Conservation (phyloP, 2,888 invertebrate genomes). For the Bellardia bayeri region DNA sequence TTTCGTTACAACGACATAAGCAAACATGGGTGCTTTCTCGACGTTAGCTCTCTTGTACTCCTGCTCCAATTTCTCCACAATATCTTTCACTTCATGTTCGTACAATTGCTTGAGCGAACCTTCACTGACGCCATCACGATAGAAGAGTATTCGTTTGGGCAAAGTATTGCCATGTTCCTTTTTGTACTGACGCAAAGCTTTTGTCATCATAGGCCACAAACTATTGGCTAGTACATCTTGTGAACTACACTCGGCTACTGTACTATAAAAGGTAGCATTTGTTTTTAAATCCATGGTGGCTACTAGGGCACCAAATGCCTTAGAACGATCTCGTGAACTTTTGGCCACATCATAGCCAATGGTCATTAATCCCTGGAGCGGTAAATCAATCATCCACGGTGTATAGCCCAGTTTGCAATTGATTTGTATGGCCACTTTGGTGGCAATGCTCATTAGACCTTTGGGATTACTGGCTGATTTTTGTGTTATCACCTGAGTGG, state of each 20-base stretch:
- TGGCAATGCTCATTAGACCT: slow-evolving; percentile 91
- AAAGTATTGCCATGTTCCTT: slow-evolving; percentile 81
- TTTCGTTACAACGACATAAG: slow-evolving; percentile 95
- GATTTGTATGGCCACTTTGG: slow-evolving; percentile 96
- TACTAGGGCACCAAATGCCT: slow-evolving; percentile 91
- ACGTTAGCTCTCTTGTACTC: slow-evolving; percentile 85
- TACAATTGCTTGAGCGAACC: slow-evolving; percentile 93
- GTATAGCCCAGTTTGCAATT: slow-evolving; percentile 97
- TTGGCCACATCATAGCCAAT: slow-evolving; percentile 95
- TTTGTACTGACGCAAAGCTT: slow-evolving; percentile 81
- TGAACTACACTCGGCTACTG: slow-evolving; percentile 89
- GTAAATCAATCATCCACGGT: slow-evolving; percentile 92
- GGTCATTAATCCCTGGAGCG: slow-evolving; percentile 90
- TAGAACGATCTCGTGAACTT: slow-evolving; percentile 88
- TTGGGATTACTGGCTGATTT: slow-evolving; percentile 78
- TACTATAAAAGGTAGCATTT: slow-evolving; percentile 89
- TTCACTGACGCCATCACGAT: slow-evolving; percentile 97
- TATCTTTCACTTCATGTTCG: slow-evolving; percentile 89
- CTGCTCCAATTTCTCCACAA: slow-evolving; percentile 86
- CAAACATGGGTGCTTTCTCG: slow-evolving; percentile 85
- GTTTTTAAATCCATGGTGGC: slow-evolving; percentile 87
- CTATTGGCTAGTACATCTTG: slow-evolving; percentile 91
- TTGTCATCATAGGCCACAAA: slow-evolving; percentile 87
- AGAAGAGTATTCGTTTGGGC: slow-evolving; percentile 92
- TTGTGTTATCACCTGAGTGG: slow-evolving; percentile 86